Conservation (phyloP, 2,113 vertebrate species). For the Siniperca knerii region DNA sequence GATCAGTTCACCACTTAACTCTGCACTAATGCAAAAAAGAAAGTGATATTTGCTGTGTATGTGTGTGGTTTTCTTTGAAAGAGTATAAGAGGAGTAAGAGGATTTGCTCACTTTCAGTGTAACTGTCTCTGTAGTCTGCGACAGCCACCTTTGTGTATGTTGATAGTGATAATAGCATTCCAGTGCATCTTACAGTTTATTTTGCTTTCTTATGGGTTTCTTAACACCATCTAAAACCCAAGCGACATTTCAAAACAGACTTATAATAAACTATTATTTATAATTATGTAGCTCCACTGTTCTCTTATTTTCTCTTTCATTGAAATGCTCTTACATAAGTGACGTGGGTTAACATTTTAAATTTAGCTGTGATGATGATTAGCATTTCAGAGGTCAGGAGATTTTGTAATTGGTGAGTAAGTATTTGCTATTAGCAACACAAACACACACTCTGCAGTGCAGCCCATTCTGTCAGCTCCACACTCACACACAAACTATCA, state of each 20-base stretch:
- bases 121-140: too few relatives aligned
- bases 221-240: background rate
- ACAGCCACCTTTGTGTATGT: too few relatives aligned
- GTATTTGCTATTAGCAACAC: conserved; percentile 23
- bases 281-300: background rate
- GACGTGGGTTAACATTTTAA: background rate
- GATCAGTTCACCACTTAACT: conserved; percentile 32
- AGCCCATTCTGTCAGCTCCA: conserved; percentile 38
- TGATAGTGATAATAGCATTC: background rate
- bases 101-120: background rate
- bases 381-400: conserved; percentile 13
- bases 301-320: background rate
- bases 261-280: background rate
- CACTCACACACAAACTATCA: conserved; percentile 31
- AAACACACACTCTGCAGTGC: conserved; percentile 1
- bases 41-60: background rate
- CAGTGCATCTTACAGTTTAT: background rate
- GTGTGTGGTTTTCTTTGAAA: background rate
- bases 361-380: conserved; percentile 6
- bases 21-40: background rate
- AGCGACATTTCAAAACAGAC: background rate
- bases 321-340: background rate
- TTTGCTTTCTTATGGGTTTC: background rate
- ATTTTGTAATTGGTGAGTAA: conserved; percentile 15
- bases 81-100: background rate